Conservation (phyloP, 2,113 vertebrate species). For the Ameiurus melas region DNA sequence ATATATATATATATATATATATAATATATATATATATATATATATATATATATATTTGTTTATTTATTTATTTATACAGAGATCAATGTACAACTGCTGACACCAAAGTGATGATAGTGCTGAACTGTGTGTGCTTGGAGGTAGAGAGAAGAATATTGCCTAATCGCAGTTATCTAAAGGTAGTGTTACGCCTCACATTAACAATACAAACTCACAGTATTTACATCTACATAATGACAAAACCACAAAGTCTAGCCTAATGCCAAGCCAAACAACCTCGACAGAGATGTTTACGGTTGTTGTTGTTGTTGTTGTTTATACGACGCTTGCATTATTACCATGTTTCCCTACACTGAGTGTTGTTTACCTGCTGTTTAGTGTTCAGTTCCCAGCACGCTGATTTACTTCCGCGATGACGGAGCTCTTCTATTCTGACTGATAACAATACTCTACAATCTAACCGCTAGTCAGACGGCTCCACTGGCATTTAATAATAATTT, state of each 20-base stretch:
- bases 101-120: neutral
- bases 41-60: no score
- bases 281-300: neutral
- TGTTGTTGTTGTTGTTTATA: neutral
- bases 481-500: neutral
- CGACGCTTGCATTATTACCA: neutral
- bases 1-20: no score
- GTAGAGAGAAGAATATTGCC: neutral
- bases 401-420: neutral
- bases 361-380: slow-evolving; percentile 46
- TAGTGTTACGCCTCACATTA: no score
- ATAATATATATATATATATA: no score
- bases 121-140: neutral
- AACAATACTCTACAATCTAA: neutral
- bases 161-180: neutral
- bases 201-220: neutral
- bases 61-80: no score
- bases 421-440: neutral
- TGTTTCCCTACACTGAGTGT: neutral
- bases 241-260: neutral
- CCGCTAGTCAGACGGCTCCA: neutral
- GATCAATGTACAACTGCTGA: neutral
- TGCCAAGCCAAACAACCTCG: no score
- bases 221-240: neutral
- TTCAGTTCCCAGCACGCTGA: slow-evolving; percentile 25